A percentile compares a stretch with the other conserved stretches of the same genome.
These are phyloP conservation scores for Volucella inanis DNA, from an alignment of 2,888 invertebrate genomes.

Conservation along the genomic window DNA sequence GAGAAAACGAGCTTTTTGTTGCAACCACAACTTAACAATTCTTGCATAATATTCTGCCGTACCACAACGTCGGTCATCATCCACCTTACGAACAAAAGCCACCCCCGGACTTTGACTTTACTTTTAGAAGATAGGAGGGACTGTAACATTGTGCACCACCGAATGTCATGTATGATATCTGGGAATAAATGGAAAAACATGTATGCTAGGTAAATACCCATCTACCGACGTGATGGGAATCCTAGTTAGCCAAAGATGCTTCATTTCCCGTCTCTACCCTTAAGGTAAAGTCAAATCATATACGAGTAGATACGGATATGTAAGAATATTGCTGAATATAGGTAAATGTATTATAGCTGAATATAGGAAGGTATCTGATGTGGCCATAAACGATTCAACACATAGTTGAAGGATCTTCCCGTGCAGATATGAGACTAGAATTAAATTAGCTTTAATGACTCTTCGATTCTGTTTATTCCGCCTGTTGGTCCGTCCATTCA, in stretches of 20 bases:
- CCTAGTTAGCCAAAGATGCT: slow-evolving; percentile 59
- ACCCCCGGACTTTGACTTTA: neutral
- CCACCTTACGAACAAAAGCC: too few relatives aligned
- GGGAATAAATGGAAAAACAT: slow-evolving; percentile 67
- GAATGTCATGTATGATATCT: slow-evolving; percentile 45
- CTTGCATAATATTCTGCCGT: slow-evolving; percentile 47
- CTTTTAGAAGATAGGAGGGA: neutral
- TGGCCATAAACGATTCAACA: slow-evolving; percentile 62
- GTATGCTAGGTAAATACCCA: slow-evolving; percentile 72
- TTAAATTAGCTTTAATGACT: slow-evolving; percentile 73
- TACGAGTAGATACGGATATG: neutral
- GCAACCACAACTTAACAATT: slow-evolving; percentile 45
- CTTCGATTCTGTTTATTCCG: slow-evolving; percentile 64
- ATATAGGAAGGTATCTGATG: slow-evolving; percentile 5
- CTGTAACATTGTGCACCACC: slow-evolving; percentile 51
- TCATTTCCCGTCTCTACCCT: slow-evolving; percentile 11
- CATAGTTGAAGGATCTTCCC: slow-evolving; percentile 60
- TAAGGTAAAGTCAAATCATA: slow-evolving; percentile 25
- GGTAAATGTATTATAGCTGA: neutral
- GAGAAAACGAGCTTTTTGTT: slow-evolving; percentile 24
- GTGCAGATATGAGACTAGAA: slow-evolving; percentile 69
- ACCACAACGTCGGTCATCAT: neutral
- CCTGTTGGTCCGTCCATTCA: slow-evolving; percentile 21
- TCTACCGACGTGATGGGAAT: slow-evolving; percentile 68
- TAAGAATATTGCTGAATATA: neutral